Base-by-base conservation (phyloP, 2,888 invertebrate species). In the Latrodectus hesperus region DNA sequence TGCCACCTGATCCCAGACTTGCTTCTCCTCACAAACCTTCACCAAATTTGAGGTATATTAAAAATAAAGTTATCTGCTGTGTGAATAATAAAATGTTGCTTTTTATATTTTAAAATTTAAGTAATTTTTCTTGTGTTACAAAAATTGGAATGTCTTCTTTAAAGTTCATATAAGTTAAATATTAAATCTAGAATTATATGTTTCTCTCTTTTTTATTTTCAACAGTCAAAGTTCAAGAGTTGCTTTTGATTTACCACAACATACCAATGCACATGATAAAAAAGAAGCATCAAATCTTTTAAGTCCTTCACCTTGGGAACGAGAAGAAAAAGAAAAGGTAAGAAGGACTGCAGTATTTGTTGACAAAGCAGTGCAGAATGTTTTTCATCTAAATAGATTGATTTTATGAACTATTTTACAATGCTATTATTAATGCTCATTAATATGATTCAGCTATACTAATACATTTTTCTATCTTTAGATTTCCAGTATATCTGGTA, bases 241-340 rank as follows among this genome's bases (percentile, higher is more conserved):
- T 22, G 80, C 81, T 22, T 81, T 88, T 22, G 90, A 91, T 68
- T 79, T 83, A 10, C 60, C 90, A 4, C 78, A 80, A 11, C 89
- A 90, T 10, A 88, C 90, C 9, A 90, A 91, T 22, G 86, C 86
- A 70, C 80, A 83, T 55, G 89, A 86, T 72, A 89, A 84, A 60
- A 89, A 86, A 73, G 89, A 89, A 72, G 52, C 67, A 14, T 86
- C 89, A 49, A 88, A 73, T 75, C 76, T 88, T 16, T 78, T 88
- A 60, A 89, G 89, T 77, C 90, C 90, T 38, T 90, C 90, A n/a
- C 90, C 98, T 1, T 98, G 98, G 98, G 97, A 97, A 91, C 94
- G 97, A 51, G 98, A 98, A 93, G 97, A 97, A 92, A 95, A 96
- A 91, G 98, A 98, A 93, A 95, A 96, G 90, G 94, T 93, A 91